Conservation (phyloP, 2,888 invertebrate species). For the Amitus sp. region DNA sequence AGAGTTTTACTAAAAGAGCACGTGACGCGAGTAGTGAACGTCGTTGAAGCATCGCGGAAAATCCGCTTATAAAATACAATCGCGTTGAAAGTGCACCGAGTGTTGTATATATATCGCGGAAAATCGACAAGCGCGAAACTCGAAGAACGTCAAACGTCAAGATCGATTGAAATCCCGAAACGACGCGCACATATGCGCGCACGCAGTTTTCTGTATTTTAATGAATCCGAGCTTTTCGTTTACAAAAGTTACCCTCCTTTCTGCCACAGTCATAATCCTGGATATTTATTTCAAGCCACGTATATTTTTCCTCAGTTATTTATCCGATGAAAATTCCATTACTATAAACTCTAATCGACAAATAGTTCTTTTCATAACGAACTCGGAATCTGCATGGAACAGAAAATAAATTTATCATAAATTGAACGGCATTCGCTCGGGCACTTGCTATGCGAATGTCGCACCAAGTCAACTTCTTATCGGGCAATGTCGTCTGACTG, state of each 20-base stretch:
- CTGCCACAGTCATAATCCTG: neutral
- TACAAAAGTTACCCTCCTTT: neutral
- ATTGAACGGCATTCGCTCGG: conserved; percentile 31
- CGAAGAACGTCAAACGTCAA: conserved; percentile 26
- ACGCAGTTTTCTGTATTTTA: neutral
- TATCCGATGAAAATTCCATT: neutral
- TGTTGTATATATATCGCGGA: conserved; percentile 33
- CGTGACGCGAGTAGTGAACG: conserved; percentile 33
- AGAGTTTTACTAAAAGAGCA: no score
- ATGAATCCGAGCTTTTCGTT: neutral
- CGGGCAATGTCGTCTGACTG: conserved; percentile 44
- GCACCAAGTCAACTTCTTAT: conserved; percentile 51
- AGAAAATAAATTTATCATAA: conserved; percentile 38
- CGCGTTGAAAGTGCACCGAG: conserved; percentile 31
- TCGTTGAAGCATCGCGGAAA: conserved; percentile 20
- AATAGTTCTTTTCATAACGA: conserved; percentile 28
- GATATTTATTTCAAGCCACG: neutral
- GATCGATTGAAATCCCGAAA: conserved; percentile 3
- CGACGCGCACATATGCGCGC: neutral
- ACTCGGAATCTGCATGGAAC: conserved; percentile 33
- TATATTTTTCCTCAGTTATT: neutral
- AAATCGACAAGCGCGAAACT: conserved; percentile 25
- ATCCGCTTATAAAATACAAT: conserved; percentile 40
- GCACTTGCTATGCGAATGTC: conserved; percentile 52
- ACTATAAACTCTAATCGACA: conserved; percentile 15